Base-by-base conservation (phyloP, 1,140 invertebrate species). In the Drosophila neocordata region DNA sequence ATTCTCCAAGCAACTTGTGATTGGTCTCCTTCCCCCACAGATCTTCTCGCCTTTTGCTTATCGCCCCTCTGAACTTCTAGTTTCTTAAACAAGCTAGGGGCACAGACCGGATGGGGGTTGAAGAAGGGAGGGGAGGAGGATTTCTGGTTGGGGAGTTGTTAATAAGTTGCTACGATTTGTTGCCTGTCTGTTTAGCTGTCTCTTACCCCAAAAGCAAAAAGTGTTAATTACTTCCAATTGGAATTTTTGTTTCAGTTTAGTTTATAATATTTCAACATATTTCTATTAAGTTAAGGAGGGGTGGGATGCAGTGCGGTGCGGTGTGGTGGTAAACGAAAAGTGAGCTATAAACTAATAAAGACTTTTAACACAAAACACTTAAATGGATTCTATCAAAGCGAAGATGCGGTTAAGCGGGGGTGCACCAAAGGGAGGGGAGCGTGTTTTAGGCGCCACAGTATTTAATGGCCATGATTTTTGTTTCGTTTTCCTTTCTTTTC, bases 81-180 rank as follows among this genome's bases (percentile, higher is more conserved):
- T 48, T 20, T 48, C 15, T 18, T 18, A 48, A 18, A 18, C 15
- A 18, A 18, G 38, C 15, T 31, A 35, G 67, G 61, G 65, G 48
- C 59, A 38, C 60, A 18, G 51, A 48, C 37, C n/a, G 37, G 44
- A 35, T 41, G 37, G 12, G 5, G 27, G 27, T 67, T 64, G 22
- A 4, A 7, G 13, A 27, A 15, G 37, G 5, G 67, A 13, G 6
- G 51, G 15, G 0, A 7, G 59, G 8, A 1, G 11, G n/a, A n/a
- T n/a, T n/a, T n/a, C n/a, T 13, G 63, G 8, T 8, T 4, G 8
- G 34, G 38, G 55, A 35, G 35, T 69, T 84, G 81, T 84, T 85
- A 85, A 84, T 84, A 84, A 85, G 81, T 84, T 84, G 77, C 81
- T 73, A 77, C 81, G 81, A 84, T 84, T 84, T 84, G 80, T 84